Conservation (phyloP, 2,113 vertebrate species). For the Scophthalmus maximus region DNA sequence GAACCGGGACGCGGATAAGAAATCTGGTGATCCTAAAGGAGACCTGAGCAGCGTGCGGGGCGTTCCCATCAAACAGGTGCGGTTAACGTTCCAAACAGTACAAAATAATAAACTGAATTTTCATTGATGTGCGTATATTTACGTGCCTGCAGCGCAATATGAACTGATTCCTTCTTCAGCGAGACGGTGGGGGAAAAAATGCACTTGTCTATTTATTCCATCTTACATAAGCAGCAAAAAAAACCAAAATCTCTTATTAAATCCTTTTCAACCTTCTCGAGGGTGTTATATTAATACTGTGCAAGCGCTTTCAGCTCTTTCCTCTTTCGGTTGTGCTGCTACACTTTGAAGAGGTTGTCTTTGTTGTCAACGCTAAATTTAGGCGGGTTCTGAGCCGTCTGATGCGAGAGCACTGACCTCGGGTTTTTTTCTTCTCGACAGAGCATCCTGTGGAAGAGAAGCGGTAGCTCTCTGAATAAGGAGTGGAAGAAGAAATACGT, state of each 20-base stretch:
- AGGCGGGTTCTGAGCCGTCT: not conserved
- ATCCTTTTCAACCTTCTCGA: conserved; percentile 42
- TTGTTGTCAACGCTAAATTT: conserved; percentile 43
- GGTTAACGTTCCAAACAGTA: not conserved
- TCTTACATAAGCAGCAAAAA: conserved; percentile 46
- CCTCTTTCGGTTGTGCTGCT: conserved; percentile 2
- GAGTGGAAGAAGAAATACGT: conserved; percentile 99
- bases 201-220: conserved; percentile 46
- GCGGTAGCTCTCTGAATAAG: conserved; percentile 96
- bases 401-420: not conserved
- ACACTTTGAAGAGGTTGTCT: conserved; percentile 34
- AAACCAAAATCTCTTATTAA: conserved; percentile 29
- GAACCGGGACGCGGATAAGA: conserved; percentile 93
- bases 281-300: conserved; percentile 57
- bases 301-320: conserved; percentile 34
- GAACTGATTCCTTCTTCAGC: conserved; percentile 5
- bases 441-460: conserved; percentile 94
- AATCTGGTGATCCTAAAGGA: conserved; percentile 86
- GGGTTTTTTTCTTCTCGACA: conserved; percentile 59
- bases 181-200: conserved; percentile 24
- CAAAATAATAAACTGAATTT: too few species aligned
- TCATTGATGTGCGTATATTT: too few species aligned
- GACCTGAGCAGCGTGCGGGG: conserved; percentile 85
- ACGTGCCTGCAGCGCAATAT: not conserved
- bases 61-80: conserved; percentile 93